Conservation (phyloP, 1,140 invertebrate species). For the Plutomurus gul region DNA sequence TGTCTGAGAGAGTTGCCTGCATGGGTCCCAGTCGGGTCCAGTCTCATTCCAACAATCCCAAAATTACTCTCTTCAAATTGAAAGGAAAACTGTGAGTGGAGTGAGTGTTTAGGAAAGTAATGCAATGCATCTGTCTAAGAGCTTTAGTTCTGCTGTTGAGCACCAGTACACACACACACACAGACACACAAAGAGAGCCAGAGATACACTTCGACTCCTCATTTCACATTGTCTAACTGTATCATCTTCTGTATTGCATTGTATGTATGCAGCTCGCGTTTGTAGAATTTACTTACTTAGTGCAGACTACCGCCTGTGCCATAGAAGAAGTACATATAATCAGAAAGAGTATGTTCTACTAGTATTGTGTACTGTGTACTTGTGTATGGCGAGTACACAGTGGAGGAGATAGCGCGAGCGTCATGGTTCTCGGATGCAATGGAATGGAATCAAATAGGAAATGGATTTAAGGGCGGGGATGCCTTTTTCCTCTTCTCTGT, state of each 20-base stretch:
- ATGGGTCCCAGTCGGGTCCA: background rate
- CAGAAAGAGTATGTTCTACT: background rate
- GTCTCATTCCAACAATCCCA: background rate
- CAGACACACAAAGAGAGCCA: no score
- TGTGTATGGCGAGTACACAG: no score
- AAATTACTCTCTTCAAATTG: no score
- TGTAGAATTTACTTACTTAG: background rate
- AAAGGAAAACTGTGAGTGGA: no score
- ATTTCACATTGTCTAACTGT: background rate
- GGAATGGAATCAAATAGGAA: constrained; percentile 9
- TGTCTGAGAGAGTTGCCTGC: constrained; percentile 6
- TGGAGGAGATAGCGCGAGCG: no score
- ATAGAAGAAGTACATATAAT: background rate
- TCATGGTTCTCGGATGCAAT: background rate
- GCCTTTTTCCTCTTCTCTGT: background rate
- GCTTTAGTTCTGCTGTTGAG: no score
- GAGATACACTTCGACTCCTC: no score
- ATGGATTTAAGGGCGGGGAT: constrained; percentile 37
- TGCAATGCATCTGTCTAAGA: no score
- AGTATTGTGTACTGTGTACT: background rate
- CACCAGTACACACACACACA: no score
- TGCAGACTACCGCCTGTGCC: background rate
- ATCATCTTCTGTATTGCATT: background rate
- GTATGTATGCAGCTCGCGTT: background rate
- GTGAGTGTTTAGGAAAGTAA: no score